phyloP scores from a whole-genome alignment of 2,797 vertebrate genomes.

The Hapalemur alaotrensis region DNA sequence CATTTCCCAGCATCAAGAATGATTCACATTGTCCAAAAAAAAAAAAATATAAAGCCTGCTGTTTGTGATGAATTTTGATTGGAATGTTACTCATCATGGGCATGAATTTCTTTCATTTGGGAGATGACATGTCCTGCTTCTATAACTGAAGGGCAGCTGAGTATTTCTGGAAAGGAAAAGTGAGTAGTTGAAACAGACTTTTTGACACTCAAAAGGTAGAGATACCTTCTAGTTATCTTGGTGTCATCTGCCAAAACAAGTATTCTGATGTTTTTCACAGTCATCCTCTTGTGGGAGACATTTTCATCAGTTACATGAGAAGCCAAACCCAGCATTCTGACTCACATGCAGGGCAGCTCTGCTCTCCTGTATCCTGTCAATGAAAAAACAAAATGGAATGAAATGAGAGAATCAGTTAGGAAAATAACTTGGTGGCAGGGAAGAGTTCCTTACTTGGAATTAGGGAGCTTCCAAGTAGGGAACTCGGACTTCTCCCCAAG shows the following conservation, averaged over 20 bases:
- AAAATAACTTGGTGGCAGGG: background rate
- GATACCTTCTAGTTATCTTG: constrained; percentile 42
- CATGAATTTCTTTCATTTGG: constrained; percentile 77
- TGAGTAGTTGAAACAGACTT: constrained; percentile 5
- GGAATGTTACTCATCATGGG: constrained; percentile 79
- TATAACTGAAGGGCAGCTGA: constrained; percentile 68
- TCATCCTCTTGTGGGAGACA: constrained; percentile 64
- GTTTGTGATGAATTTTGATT: constrained; percentile 82
- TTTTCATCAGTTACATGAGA: constrained; percentile 71
- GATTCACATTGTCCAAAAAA: constrained; percentile 83
- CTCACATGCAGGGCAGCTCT: background rate
- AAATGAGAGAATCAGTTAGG: background rate
- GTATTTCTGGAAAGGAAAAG: constrained; percentile 51
- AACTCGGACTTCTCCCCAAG: background rate
- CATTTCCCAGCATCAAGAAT: constrained; percentile 82
- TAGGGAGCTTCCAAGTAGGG: background rate
- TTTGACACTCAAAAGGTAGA: constrained; percentile 60
- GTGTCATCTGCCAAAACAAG: constrained; percentile 57
- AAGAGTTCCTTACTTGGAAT: background rate
- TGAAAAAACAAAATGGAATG: background rate
- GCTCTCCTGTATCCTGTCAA: background rate
- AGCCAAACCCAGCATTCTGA: background rate
- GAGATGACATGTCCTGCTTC: constrained; percentile 64
- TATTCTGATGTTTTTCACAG: constrained; percentile 62
- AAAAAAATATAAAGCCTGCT: constrained; percentile 74